Conservation (phyloP, 1,140 invertebrate species). For the Drosophila mauritiana region DNA sequence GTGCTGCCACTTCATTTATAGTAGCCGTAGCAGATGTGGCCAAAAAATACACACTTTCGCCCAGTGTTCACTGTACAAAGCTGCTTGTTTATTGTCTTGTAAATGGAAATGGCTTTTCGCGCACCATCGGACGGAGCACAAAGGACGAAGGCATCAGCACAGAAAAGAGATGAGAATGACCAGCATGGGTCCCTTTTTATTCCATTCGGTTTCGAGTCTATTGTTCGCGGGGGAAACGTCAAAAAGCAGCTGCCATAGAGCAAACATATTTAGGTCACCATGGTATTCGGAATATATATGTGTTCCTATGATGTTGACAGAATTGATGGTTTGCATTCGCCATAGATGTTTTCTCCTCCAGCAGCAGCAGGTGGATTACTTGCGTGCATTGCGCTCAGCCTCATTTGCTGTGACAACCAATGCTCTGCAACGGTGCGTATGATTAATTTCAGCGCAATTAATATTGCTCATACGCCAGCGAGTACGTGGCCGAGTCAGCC, state of each 20-base stretch:
- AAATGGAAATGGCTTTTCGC: conserved; percentile 73
- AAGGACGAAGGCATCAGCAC: conserved; percentile 16
- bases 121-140: conserved; percentile 60
- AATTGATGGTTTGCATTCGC: not conserved
- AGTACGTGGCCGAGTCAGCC: conserved; percentile 23
- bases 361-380: conserved; percentile 16
- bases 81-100: conserved; percentile 67
- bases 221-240: conserved; percentile 49
- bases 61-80: conserved; percentile 40
- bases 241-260: conserved; percentile 36
- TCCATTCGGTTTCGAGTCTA: conserved; percentile 27
- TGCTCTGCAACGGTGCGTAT: conserved; percentile 62
- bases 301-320: not conserved
- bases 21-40: too few species aligned
- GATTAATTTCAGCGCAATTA: conserved; percentile 73
- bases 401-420: conserved; percentile 24
- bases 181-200: conserved; percentile 27
- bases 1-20: not conserved
- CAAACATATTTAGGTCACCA: conserved; percentile 48
- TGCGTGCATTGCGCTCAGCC: conserved; percentile 24
- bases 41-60: conserved; percentile 7
- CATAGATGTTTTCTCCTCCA: conserved; percentile 12
- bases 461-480: conserved; percentile 62
- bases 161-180: conserved; percentile 3
- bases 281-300: not conserved